These are phyloP conservation scores for Siniperca obscura DNA, from an alignment of 2,797 vertebrate genomes.

Conservation along the genomic window DNA sequence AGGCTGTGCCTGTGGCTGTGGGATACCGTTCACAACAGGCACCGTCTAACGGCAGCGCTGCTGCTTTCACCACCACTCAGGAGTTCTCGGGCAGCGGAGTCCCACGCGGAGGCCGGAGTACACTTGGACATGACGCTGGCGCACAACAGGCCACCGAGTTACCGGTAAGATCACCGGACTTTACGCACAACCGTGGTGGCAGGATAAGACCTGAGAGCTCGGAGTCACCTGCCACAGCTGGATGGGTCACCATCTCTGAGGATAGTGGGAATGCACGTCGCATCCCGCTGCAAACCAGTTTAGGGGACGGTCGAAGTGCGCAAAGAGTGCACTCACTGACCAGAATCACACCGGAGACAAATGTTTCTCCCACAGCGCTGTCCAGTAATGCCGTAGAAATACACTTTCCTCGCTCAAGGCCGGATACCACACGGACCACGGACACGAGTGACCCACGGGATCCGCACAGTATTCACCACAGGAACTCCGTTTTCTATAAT, in stretches of 20 bases:
- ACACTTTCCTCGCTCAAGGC: constrained; percentile 33
- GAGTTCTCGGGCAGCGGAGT: constrained; percentile 82
- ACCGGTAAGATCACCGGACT: constrained; percentile 8
- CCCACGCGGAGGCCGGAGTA: constrained; percentile 64
- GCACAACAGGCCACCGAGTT: constrained; percentile 13
- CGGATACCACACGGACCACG: constrained; percentile 9
- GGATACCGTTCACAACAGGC: neutral
- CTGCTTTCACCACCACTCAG: constrained; percentile 17
- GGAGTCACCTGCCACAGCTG: constrained; percentile 30
- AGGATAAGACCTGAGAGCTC: neutral
- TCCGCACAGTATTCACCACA: constrained; percentile 72
- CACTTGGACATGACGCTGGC: constrained; percentile 37
- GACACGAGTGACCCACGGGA: constrained; percentile 69
- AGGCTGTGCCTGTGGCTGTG: neutral
- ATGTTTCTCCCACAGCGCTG: constrained; percentile 36
- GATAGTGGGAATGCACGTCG: neutral
- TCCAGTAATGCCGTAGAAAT: constrained; percentile 69
- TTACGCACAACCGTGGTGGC: constrained; percentile 16
- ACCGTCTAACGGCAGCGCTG: constrained; percentile 42
- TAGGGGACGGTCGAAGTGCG: constrained; percentile 6
- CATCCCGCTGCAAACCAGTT: constrained; percentile 23
- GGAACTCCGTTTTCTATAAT: constrained; percentile 83
- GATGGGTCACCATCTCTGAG: neutral
- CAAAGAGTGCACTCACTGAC: constrained; percentile 19
- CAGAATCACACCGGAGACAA: constrained; percentile 31